phyloP scores from a whole-genome alignment of 1,140 invertebrate species.

The Vollenhovia emeryi region DNA sequence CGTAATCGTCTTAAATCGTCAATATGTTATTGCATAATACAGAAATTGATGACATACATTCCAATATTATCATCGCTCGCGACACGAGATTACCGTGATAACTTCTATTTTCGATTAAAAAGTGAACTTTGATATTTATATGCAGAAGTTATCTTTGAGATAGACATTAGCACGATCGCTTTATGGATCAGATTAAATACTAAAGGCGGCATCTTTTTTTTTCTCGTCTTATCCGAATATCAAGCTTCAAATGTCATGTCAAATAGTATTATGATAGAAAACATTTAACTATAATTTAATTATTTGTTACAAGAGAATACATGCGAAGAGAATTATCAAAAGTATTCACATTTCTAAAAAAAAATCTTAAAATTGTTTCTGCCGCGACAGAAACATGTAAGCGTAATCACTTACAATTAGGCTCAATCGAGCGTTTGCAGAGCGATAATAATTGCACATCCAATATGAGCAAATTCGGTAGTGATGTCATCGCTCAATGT shows the following conservation, averaged over 20 bases:
- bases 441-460: slow-evolving; percentile 42
- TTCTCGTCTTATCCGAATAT: not conserved
- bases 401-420: slow-evolving; percentile 50
- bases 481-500: slow-evolving; percentile 69
- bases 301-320: not conserved
- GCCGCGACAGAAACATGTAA: slow-evolving; percentile 9
- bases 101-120: slow-evolving; percentile 1
- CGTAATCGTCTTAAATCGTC: not conserved
- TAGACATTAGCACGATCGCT: not conserved
- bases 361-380: not conserved
- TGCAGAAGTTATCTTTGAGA: not conserved
- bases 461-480: slow-evolving; percentile 52
- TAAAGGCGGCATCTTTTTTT: not conserved
- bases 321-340: not conserved
- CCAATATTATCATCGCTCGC: not conserved
- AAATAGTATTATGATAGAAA: not conserved
- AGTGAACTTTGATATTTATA: not conserved
- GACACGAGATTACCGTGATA: not conserved
- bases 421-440: slow-evolving; percentile 18
- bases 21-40: not conserved
- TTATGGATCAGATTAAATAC: not conserved
- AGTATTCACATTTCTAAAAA: not conserved
- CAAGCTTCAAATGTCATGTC: not conserved
- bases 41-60: not conserved
- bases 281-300: not conserved